These are phyloP conservation scores for Agapornis roseicollis DNA, from an alignment of 2,113 vertebrate species.

Conservation along the genomic window DNA sequence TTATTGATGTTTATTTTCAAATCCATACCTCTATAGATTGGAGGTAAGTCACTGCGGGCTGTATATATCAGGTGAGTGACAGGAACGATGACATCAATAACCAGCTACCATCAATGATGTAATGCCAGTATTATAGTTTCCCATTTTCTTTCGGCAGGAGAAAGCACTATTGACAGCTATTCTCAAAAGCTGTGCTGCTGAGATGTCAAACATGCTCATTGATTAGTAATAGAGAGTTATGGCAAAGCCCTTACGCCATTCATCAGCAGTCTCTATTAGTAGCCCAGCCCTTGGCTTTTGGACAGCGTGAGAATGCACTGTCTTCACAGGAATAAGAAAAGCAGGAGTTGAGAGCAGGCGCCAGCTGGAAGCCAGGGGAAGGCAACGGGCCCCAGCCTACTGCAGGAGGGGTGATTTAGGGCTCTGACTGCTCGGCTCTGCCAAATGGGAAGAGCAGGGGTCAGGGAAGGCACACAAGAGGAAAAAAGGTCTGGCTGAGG, in stretches of 20 bases:
- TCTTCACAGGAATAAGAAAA: background rate
- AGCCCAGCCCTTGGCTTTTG: background rate
- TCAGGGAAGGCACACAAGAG: background rate
- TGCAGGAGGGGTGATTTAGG: background rate
- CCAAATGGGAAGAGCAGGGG: background rate
- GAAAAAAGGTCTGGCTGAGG: background rate
- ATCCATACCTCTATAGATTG: background rate
- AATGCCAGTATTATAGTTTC: background rate
- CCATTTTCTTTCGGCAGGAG: background rate
- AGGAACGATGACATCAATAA: background rate
- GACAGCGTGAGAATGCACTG: background rate
- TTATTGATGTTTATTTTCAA: slow-evolving; percentile 16
- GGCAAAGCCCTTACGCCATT: background rate
- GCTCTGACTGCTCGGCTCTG: background rate
- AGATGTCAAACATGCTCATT: background rate
- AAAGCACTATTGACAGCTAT: background rate
- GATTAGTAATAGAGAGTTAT: slow-evolving; percentile 11
- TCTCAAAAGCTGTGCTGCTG: rapidly evolving
- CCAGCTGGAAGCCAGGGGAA: slow-evolving; percentile 8
- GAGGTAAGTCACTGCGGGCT: background rate
- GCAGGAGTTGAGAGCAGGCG: background rate
- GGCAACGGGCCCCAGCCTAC: background rate
- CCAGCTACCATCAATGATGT: background rate
- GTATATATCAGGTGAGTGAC: background rate
- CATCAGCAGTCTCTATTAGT: background rate